A percentile compares a stretch with the other conserved stretches of the same genome.
These are phyloP conservation scores for Drosophila melanica DNA, from an alignment of 1,140 invertebrate genomes.

Conservation along the genomic window DNA sequence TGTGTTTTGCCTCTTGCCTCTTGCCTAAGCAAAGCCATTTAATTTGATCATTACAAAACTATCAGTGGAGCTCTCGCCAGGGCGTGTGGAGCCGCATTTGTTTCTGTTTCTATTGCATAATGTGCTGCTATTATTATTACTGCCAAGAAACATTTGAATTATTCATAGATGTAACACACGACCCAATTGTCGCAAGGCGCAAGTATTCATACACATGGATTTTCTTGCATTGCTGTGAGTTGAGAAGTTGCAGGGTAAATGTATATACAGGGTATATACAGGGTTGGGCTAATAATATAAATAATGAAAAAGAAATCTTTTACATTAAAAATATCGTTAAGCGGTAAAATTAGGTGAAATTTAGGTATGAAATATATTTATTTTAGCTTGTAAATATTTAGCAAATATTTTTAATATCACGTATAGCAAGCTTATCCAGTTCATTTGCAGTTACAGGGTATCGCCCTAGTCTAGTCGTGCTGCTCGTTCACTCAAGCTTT, in stretches of 20 bases:
- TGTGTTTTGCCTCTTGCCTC: conserved; percentile 44
- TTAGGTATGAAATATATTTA: too few relatives aligned
- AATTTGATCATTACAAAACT: conserved; percentile 83
- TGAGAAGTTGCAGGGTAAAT: conserved; percentile 12
- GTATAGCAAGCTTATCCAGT: too few relatives aligned
- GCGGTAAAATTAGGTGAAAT: too few relatives aligned
- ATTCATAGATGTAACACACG: conserved; percentile 63
- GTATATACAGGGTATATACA: not conserved
- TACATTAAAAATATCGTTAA: too few relatives aligned
- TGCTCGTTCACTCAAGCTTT: conserved; percentile 11
- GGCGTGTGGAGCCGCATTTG: conserved; percentile 9
- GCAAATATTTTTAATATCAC: too few relatives aligned
- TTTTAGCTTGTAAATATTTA: too few relatives aligned
- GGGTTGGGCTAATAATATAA: too few relatives aligned
- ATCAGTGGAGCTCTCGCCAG: conserved; percentile 36
- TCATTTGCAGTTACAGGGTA: conserved; percentile 10
- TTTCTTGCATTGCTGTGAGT: not conserved
- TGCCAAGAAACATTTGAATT: conserved; percentile 62
- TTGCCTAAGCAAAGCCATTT: conserved; percentile 59
- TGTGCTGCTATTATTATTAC: conserved; percentile 64
- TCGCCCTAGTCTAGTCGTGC: not conserved
- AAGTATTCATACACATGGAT: conserved; percentile 41
- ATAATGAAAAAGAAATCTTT: too few relatives aligned
- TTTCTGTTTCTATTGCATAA: conserved; percentile 34
- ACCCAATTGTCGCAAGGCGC: conserved; percentile 39